phyloP scores from a whole-genome alignment of 2,113 vertebrate species.

The Setophaga petechia region DNA sequence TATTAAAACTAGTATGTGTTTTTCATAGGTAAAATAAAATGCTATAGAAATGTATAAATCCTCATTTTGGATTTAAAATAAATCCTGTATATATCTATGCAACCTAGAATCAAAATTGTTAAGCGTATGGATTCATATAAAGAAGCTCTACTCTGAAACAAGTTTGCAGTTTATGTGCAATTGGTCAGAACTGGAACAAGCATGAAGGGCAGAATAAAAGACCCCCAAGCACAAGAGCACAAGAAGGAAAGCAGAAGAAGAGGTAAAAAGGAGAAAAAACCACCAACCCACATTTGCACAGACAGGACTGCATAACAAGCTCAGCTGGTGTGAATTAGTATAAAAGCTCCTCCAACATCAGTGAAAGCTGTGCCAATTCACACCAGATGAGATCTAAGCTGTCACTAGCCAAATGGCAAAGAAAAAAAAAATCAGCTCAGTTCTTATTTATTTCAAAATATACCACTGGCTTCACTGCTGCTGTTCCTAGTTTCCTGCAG shows the following conservation, averaged over 20 bases:
- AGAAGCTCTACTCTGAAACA: not conserved
- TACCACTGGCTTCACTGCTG: not conserved
- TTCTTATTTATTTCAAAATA: not conserved
- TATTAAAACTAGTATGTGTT: not conserved
- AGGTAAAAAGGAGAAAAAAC: not conserved
- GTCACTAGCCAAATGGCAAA: not conserved
- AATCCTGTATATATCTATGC: not conserved
- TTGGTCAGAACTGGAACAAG: not conserved
- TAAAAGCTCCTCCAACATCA: slow-evolving; percentile 33
- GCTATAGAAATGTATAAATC: not conserved
- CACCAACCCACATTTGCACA: not conserved
- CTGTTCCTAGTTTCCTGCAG: not conserved
- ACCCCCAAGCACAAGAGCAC: not conserved
- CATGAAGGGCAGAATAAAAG: not conserved
- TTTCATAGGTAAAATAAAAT: not conserved
- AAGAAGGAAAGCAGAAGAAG: slow-evolving; percentile 54
- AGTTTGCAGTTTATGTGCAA: not conserved
- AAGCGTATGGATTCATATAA: not conserved
- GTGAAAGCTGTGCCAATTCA: slow-evolving; percentile 30
- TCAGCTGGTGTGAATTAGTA: slow-evolving; percentile 54
- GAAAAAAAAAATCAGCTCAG: not conserved
- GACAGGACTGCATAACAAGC: not conserved
- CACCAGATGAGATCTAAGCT: slow-evolving; percentile 41
- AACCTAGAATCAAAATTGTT: not conserved
- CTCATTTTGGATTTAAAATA: not conserved